Base-by-base conservation (phyloP, 2,888 invertebrate species). In the Monochamus alternatus region DNA sequence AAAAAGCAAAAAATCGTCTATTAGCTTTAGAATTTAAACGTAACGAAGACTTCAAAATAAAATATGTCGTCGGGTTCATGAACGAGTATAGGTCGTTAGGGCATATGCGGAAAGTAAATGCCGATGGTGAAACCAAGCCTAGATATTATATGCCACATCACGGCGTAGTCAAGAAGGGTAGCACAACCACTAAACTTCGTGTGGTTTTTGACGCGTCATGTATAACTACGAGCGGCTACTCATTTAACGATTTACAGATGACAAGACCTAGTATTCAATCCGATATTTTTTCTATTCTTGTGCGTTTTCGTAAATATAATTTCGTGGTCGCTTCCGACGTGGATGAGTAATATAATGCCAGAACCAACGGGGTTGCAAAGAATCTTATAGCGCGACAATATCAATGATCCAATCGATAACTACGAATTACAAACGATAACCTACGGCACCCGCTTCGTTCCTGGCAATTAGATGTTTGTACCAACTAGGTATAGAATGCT, bases 391-490 rank as follows among this genome's bases (percentile, higher is more conserved):
- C 52, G 71, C 47, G n/a, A 14, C n/a, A 47, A 51, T 32, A 12
- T 1, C 51, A 30, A 22, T 9, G 38, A 58, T 59, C 55, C 67
- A 8, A 10, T 76, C 4, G 3, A 68, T 12, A 31, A n/a, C 9
- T 73, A 43, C 32, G 12, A 51, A 7, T 22, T 73, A 22, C 43
- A 63, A n/a, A 76, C 64, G 0, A 68, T 76, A 3, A 76, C 75
- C 3, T 76, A 76, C 64, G 75, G 75, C 9, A 76, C 64, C 68
- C 7, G 67, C 75, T 3, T 63, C 73, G n/a, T 76, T 32, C 43
- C 32, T 73, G 22, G 68, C 73, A 9, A 55, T 63, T 32, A n/a
- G 76, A 12, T 68, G 69, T 58, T 38, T 73, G 5, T 47, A 58
- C 44, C 67, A 73, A 63, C 44, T 76, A 9, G 68, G 55, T 4